These are phyloP conservation scores for Notolepis coatsorum DNA, from an alignment of 2,797 vertebrate genomes.

Conservation along the genomic window DNA sequence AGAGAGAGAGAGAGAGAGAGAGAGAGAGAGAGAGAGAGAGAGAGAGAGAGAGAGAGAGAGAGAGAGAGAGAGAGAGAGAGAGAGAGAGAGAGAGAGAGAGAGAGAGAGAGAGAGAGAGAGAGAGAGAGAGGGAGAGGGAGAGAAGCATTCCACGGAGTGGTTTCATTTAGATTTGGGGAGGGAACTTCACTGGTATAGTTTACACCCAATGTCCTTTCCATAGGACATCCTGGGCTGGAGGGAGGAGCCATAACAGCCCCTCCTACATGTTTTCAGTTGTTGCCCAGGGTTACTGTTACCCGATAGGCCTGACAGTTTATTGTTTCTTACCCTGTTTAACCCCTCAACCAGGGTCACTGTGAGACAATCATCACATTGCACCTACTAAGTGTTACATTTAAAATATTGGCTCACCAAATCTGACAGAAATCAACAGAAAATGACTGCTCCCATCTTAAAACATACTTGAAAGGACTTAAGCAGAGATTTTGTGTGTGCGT, in stretches of 20 bases:
- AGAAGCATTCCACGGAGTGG: conserved; percentile 75
- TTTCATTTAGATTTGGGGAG: conserved; percentile 77
- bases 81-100: conserved; percentile 28
- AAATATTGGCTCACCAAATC: neutral
- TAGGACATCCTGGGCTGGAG: conserved; percentile 49
- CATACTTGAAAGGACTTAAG: neutral
- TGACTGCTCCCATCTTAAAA: neutral
- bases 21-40: conserved; percentile 33
- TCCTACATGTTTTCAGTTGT: conserved; percentile 60
- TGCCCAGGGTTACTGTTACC: conserved; percentile 62
- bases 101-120: conserved; percentile 33
- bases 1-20: conserved; percentile 28
- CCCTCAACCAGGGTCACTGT: conserved; percentile 14
- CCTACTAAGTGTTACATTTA: neutral
- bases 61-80: conserved; percentile 32
- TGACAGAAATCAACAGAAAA: neutral
- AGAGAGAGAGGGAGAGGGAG: conserved; percentile 33
- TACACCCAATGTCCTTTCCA: conserved; percentile 66
- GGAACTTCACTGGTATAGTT: conserved; percentile 55
- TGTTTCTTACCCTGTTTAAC: conserved; percentile 45
- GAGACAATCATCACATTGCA: neutral
- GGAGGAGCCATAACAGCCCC: conserved; percentile 59
- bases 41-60: conserved; percentile 33
- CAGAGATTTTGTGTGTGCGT: neutral
- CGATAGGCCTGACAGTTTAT: conserved; percentile 51